Evolutionary conservation across 2,797 vertebrate species (phyloP).

Genomic region (Nasua narica): DNA sequence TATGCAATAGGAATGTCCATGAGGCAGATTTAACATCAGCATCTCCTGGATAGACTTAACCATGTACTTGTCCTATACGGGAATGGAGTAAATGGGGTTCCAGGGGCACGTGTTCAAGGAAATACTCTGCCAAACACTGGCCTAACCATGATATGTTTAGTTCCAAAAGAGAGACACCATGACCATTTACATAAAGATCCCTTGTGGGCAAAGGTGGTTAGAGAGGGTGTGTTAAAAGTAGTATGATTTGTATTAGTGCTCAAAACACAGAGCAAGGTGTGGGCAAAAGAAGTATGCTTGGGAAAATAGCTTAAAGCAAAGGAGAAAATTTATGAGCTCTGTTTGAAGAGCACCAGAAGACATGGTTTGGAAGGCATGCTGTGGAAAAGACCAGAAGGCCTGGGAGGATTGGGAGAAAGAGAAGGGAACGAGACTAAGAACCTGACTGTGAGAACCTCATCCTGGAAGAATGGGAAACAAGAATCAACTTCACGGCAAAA

Average conservation of each 20-base stretch:
- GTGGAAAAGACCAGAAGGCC: not conserved
- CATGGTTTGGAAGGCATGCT: not conserved
- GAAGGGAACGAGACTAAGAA: not conserved
- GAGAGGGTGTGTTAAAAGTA: not conserved
- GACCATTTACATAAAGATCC: not conserved
- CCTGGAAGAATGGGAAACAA: not conserved
- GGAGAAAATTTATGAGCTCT: not conserved
- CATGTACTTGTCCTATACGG: too few relatives aligned
- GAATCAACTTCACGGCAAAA: not conserved
- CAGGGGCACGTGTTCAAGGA: not conserved
- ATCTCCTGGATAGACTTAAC: not conserved
- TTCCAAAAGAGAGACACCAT: not conserved
- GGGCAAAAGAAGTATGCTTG: not conserved
- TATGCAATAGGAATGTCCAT: not conserved
- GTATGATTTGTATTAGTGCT: not conserved
- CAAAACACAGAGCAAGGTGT: not conserved
- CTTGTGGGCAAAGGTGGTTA: too few relatives aligned
- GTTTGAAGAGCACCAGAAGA: not conserved
- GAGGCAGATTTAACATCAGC: not conserved
- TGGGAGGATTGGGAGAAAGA: fast-evolving
- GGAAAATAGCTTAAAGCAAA: not conserved
- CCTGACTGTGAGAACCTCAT: fast-evolving
- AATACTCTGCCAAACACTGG: not conserved
- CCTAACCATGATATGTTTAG: not conserved
- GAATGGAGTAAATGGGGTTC: too few relatives aligned